Evolutionary conservation across 2,797 vertebrate species (phyloP), one percentile per base, ranked within the genome.

Genomic region (Pseudomugil tenellus): DNA sequence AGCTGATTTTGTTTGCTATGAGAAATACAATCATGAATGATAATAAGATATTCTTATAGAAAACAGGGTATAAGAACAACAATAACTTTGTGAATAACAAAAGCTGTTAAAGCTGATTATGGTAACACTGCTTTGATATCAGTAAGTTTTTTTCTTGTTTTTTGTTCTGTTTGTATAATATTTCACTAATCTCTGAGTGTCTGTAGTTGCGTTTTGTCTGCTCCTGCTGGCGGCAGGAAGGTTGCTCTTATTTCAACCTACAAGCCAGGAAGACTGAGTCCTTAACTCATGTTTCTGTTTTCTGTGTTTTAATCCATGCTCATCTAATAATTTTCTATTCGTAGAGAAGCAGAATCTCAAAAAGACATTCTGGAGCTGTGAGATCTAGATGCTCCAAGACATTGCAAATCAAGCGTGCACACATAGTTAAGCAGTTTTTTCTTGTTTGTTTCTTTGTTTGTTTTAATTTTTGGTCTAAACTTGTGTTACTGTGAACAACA

Each of bases 11-110:
- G 79, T 92, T 89, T 87, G 87, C 83, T 88, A 79, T 87, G 89
- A 91, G 85, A 93, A 92, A 90, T 92, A 91, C 89, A 92, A 92
- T 93, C 91, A 92, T 81, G 84, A 92, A 87, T 87, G 90, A 91
- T 87, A 88, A 87, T 88, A 87, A 84, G 83, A 90, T 87, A 86
- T 89, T 92, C 86, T 85, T 89, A 87, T 86, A 89, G 89, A 89
- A 84, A 83, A 94, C 94, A 94, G 93, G 93, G 94, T 94, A 94
- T 89, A 91, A 89, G 86, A 92, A 92, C 89, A 92, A 90, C 88
- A 92, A 89, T 91, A 92, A 91, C 81, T 80, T 92, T 94, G 91
- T 93, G 92, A 92, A 89, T 90, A 91, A 87, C 85, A 87, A 86
- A 89, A n/a, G 84, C 84, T 85, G 75, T 86, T 89, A 80, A 85